Base-by-base conservation (phyloP, 2,888 invertebrate species). In the Gasteruption jaculator region DNA sequence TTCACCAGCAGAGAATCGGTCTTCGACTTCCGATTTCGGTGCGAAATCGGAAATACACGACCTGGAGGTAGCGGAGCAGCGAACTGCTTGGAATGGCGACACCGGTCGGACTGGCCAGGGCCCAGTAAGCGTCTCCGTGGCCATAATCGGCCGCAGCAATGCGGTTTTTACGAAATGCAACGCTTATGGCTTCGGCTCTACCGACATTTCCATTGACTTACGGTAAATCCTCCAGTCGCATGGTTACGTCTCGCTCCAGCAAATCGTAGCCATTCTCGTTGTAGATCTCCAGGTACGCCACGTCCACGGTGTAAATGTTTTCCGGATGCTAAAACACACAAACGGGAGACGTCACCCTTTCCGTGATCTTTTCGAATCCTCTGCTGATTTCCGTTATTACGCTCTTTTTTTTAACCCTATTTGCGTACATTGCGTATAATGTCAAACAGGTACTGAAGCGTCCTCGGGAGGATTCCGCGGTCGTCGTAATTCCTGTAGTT, bases 231-330 rank as follows among this genome's bases (percentile, higher is more conserved):
- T 76, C 75, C 43, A 75, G 54, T 49, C 61, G 61, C 18, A 60
- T 57, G 11, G 48, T 44, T 53, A 64, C 63, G 50, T 65, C 72
- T 21, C 72, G 65, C 54, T 72, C 72, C 31, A 77, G 56, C 34
- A 77, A 57, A 61, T 77, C 77, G 53, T 76, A 77, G 8, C 76
- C 76, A 38, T 71, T 65, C 61, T 77, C 77, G 57, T 77, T 77
- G 61, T 77, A 77, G 40, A 77, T 77, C 63, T 77, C 77, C 61
- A 77, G 62, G 53, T 76, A 77, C 2, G 77, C 76, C 38, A 77
- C 68, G 53, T 72, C 71, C 40, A 74, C 58, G 26, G 65, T 58
- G 54, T 65, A 71, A 20, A 62, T 49, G 48, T 63, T 60, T 38
- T 65, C 63, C 33, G 65, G 55, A 46, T 63, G 62, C 70, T 71